Percentiles rank a stretch among this genome's conserved stretches.
phyloP scores from a whole-genome alignment of 2,113 vertebrate genomes.

The Copsychus sechellarum region DNA sequence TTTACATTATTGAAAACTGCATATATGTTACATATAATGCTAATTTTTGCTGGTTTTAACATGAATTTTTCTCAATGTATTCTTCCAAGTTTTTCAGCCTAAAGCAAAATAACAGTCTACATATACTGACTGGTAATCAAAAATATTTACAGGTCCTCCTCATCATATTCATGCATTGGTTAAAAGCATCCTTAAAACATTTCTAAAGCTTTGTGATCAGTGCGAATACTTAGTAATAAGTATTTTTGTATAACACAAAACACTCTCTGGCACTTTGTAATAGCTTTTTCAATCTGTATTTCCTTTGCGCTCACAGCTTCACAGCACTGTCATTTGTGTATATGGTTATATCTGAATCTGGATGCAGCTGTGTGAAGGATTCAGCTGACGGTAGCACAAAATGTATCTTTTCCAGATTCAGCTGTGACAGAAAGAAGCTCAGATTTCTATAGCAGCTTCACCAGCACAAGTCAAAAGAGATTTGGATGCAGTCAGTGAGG shows the following conservation, averaged over 20 bases:
- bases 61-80: not conserved
- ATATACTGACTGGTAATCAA: not conserved
- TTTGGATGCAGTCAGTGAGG: not conserved
- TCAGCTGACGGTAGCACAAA: not conserved
- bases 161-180: not conserved
- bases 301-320: conserved; percentile 6
- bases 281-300: not conserved
- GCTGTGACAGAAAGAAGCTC: not conserved
- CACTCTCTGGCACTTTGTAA: not conserved
- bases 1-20: not conserved
- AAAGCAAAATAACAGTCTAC: not conserved
- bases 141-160: not conserved
- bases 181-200: not conserved
- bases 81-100: not conserved
- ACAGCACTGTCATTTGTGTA: not conserved
- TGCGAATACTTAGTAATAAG: not conserved
- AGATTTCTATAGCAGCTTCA: not conserved
- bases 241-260: not conserved
- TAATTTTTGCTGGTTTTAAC: not conserved
- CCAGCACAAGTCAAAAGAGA: not conserved
- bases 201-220: not conserved
- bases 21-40: not conserved
- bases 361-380: not conserved
- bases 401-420: not conserved
- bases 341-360: not conserved